Evolutionary conservation across 2,113 vertebrate species (phyloP).

Genomic region (Romanogobio albipinnatus): DNA sequence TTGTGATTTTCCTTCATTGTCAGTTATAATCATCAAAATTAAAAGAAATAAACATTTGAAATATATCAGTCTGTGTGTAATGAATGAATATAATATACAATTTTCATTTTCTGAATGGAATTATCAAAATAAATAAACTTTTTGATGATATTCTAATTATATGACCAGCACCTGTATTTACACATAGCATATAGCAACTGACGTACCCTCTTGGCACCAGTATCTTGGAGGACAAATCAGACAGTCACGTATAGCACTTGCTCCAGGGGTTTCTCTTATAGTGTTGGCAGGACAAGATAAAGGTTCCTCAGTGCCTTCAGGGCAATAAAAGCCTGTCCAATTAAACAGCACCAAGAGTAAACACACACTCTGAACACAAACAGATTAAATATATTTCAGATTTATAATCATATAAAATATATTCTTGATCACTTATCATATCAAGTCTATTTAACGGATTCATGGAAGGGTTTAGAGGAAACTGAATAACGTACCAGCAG

Average conservation of each 20-base stretch:
- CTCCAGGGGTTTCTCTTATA: conserved; percentile 72
- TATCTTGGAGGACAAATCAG: conserved; percentile 79
- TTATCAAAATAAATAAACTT: too few species aligned
- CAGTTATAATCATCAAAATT: too few species aligned
- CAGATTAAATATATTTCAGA: neutral
- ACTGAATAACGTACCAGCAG: conserved; percentile 76
- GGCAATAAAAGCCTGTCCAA: conserved; percentile 85
- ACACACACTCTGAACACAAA: neutral
- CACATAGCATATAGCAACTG: neutral
- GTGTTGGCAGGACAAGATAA: conserved; percentile 82
- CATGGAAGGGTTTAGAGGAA: neutral
- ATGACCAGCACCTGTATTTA: too few species aligned
- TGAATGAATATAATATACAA: too few species aligned
- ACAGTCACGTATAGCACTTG: conserved; percentile 78
- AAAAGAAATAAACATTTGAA: too few species aligned
- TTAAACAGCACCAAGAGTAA: conserved; percentile 17
- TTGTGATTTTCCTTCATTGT: too few species aligned
- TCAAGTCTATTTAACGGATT: neutral
- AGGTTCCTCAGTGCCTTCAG: conserved; percentile 78
- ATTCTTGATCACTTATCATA: neutral
- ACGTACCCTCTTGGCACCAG: conserved; percentile 79
- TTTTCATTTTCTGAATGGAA: too few species aligned
- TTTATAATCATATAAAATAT: neutral
- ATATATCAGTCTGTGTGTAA: too few species aligned
- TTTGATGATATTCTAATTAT: too few species aligned